A percentile compares a stretch with the other conserved stretches of the same genome.
These are phyloP conservation scores for Junco hyemalis DNA, from an alignment of 2,113 vertebrate genomes.

Conservation along the genomic window DNA sequence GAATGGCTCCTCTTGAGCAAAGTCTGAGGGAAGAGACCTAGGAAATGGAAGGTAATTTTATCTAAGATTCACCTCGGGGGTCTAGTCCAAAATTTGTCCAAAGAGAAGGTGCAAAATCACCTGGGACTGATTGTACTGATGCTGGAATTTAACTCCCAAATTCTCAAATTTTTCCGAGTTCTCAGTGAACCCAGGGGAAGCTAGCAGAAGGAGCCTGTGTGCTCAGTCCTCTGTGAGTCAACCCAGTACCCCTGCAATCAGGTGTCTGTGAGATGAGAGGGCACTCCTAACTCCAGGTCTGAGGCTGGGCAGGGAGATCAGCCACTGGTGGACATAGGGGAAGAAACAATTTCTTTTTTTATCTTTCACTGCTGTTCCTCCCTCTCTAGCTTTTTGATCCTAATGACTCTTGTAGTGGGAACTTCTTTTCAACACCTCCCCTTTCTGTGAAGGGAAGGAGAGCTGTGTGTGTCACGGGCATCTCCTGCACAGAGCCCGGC, in stretches of 20 bases:
- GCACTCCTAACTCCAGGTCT: neutral
- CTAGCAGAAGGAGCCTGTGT: neutral
- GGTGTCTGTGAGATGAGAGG: neutral
- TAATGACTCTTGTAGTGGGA: neutral
- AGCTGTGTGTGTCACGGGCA: neutral
- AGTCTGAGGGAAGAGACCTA: neutral
- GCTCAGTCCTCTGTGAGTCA: neutral
- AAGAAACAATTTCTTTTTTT: neutral
- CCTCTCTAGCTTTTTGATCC: neutral
- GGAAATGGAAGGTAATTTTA: neutral
- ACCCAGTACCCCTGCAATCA: rapidly evolving
- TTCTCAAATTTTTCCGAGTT: neutral
- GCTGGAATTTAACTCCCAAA: neutral
- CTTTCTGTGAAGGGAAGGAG: neutral
- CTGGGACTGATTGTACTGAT: neutral
- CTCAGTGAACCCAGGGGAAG: neutral
- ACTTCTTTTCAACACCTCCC: neutral
- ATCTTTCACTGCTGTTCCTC: neutral
- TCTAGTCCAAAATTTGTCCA: neutral
- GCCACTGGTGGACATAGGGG: neutral
- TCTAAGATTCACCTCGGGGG: neutral
- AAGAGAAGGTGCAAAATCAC: neutral
- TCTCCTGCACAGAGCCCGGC: neutral
- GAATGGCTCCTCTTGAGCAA: neutral
- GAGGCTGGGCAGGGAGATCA: rapidly evolving